Evolutionary conservation across 2,888 invertebrate species (phyloP), one percentile per base, ranked within the genome.

Genomic region (Ellobium chinense): DNA sequence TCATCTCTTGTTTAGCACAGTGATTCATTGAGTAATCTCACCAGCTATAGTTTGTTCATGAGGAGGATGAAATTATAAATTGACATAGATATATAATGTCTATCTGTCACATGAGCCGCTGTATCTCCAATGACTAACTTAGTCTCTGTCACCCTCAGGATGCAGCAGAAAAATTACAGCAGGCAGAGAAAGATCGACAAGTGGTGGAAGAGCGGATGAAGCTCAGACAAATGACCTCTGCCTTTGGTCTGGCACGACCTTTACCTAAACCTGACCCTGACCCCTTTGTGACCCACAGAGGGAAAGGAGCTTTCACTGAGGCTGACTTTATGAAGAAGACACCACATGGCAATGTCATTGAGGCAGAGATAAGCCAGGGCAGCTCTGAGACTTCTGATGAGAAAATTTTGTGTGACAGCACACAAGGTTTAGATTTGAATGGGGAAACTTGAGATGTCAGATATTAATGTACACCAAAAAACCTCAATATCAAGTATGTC

Each of bases 181-280:
- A 96, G 87, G 92, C 97, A 58, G 96, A 97, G 93, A 94, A 94
- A 80, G 96, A 96, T 89, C 94, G 96, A 68, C 94, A 94, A 85
- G 94, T 94, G 79, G 93, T 97, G 83, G 96, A 97, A 87, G 94
- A 94, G 0, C 96, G 96, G 92, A 93, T 96, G 39, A 95, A 94
- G 88, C 93, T 94, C 2, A 88, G 87, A 85, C 87, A 87, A 62
- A 87, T 82, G 79, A 85, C 73, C 12, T 80, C 86, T 0, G 85
- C 88, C 4, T 82, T 85, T 14, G 85, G 87, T 21, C 82, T 90
- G 39, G 87, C 87, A 0, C 72, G 86, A 34, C 88, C 87, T 0
- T 70, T 87, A 9, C 84, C 80, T 27, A 65, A 65, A 0, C 87
- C 88, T 3, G 82, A 85, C 34, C 77, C 83, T 9, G 82, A 85